These are phyloP conservation scores for Ganaspis brasiliensis DNA, from an alignment of 2,888 invertebrate genomes.

Conservation along the genomic window DNA sequence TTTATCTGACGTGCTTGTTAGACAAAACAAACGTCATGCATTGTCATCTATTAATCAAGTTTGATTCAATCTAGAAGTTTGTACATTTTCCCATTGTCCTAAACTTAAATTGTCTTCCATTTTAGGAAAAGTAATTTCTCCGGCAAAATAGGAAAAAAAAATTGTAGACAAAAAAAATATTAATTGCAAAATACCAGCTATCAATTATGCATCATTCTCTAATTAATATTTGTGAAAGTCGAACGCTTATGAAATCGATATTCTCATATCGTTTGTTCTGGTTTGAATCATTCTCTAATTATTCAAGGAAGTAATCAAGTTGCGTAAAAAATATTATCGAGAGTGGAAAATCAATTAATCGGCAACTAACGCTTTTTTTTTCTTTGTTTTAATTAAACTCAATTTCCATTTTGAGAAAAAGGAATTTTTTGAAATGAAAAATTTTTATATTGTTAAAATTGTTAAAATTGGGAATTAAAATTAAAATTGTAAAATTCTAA, in stretches of 20 bases:
- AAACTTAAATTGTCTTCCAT: not conserved
- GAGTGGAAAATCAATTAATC: no score
- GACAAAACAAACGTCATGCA: not conserved
- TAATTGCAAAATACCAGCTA: not conserved
- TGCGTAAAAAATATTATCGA: not conserved
- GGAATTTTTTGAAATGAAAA: no score
- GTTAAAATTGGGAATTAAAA: no score
- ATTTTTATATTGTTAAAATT: no score
- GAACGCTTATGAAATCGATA: not conserved
- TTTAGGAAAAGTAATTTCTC: no score
- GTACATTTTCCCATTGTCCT: not conserved
- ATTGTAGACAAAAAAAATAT: no score
- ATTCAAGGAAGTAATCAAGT: not conserved
- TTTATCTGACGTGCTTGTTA: not conserved
- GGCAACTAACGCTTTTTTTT: no score
- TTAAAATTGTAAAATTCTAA: no score
- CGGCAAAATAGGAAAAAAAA: no score
- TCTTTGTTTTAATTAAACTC: no score
- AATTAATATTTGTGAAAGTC: not conserved
- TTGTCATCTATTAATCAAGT: slow-evolving; percentile 28
- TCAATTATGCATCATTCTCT: not conserved
- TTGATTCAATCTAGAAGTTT: not conserved
- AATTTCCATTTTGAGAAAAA: no score
- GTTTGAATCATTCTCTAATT: not conserved
- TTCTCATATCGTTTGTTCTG: no score